Evolutionary conservation across 53 echinoderm and acorn worm genomes (phyloP).

Genomic region (Mesocentrotus franciscanus): DNA sequence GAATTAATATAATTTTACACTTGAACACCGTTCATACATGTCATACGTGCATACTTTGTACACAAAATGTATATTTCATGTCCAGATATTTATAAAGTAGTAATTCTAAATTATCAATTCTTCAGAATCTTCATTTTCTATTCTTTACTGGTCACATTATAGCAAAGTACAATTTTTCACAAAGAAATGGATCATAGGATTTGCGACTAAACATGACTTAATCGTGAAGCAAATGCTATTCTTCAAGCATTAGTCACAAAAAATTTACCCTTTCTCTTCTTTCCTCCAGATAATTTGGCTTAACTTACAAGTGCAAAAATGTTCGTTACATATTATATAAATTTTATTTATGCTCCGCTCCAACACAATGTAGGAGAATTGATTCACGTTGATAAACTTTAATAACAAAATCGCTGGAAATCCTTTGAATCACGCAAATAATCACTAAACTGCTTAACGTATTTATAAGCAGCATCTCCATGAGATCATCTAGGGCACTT

Average conservation of each 20-base stretch:
- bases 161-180: neutral
- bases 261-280: neutral
- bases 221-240: neutral
- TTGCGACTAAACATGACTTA: neutral
- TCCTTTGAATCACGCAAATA: neutral
- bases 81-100: neutral
- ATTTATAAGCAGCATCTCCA: conserved; percentile 2
- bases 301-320: neutral
- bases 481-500: neutral
- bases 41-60: too few species aligned
- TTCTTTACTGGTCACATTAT: neutral
- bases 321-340: too few species aligned
- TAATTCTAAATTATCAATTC: neutral
- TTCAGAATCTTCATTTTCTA: neutral
- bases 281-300: neutral
- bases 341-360: neutral
- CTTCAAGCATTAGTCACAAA: neutral
- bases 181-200: neutral
- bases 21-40: too few species aligned
- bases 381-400: neutral
- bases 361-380: neutral
- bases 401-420: neutral
- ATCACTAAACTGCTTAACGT: neutral
- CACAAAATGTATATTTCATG: neutral
- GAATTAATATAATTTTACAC: too few species aligned